Evolutionary conservation across 2,888 invertebrate genomes (phyloP), one percentile per base, ranked within the genome.

Genomic region (Pterobdella sp.): DNA sequence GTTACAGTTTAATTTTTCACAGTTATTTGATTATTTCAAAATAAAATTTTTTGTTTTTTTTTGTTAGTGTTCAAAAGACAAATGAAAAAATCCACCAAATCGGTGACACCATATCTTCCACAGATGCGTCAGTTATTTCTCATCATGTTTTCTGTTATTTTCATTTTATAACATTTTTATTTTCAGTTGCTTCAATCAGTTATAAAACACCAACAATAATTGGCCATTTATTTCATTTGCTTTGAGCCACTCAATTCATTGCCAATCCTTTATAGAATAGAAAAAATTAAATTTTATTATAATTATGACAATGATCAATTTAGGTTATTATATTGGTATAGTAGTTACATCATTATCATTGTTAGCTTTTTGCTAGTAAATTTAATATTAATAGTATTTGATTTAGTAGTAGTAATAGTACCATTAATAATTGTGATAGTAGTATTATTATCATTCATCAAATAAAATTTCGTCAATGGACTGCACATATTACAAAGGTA

Each of bases 401-500:
- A 49, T 14, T 49, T 49, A 49, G 14, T 14, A 18, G n/a, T n/a
- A 64, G 14, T 18, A 64, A 22, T 64, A 49, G n/a, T 49, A 49
- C n/a, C n/a, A 49, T 49, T 49, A 49, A 49, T 49, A 49, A 49
- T 49, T 18, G n/a, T 49, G 52, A 18, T 18, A 49, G 14, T 18
- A 18, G n/a, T 18, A 18, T 49, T 49, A 49, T 49, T 49, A 49
- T 49, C 14, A 18, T 49, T 14, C n/a, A n/a, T 49, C n/a, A n/a
- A 49, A 18, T 49, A 49, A 49, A 49, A 49, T 18, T 14, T 18
- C 52, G n/a, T 49, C n/a, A 14, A 49, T 49, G 14, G n/a, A 14
- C n/a, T 49, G 14, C 14, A 49, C n/a, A 18, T n/a, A 29, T 26
- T n/a, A 18, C 63, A 56, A 79, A 94, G 94, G 84, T 94, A 92